phyloP scores from a whole-genome alignment of 2,888 invertebrate genomes.

The Coelogynopora nodosa region DNA sequence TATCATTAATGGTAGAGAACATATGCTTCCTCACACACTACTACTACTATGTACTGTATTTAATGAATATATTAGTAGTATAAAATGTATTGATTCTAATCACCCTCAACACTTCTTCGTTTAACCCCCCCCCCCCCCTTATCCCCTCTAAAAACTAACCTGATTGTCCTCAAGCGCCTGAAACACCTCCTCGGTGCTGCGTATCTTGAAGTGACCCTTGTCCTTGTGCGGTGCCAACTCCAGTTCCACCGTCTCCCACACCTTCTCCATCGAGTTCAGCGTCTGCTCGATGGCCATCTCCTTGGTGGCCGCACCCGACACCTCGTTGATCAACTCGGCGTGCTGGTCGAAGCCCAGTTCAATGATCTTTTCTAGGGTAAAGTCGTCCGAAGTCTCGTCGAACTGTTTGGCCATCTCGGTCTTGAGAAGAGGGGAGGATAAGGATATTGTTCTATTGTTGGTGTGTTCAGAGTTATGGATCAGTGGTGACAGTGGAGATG shows the following conservation, averaged over 20 bases:
- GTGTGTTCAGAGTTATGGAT: neutral
- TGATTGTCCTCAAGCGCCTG: constrained; percentile 78
- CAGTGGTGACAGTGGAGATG: neutral
- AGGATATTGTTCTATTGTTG: constrained; percentile 16
- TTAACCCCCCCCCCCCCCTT: too few relatives aligned
- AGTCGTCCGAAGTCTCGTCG: constrained; percentile 73
- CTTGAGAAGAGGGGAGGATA: constrained; percentile 52
- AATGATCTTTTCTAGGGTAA: constrained; percentile 77
- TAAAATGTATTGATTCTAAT: too few relatives aligned
- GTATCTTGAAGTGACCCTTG: constrained; percentile 69
- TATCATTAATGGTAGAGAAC: too few relatives aligned
- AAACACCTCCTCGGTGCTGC: constrained; percentile 72
- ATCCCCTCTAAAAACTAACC: too few relatives aligned
- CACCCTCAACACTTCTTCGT: too few relatives aligned
- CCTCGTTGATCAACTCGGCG: constrained; percentile 77
- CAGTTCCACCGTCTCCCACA: constrained; percentile 72
- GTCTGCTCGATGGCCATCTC: constrained; percentile 75
- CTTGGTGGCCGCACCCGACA: constrained; percentile 82
- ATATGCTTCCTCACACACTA: too few relatives aligned
- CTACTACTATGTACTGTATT: too few relatives aligned
- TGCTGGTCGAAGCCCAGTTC: constrained; percentile 76
- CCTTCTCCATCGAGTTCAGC: constrained; percentile 69
- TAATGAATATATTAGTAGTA: too few relatives aligned
- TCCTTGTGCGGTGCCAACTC: constrained; percentile 72
- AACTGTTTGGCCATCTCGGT: constrained; percentile 71